Base-by-base conservation (phyloP, 2,113 vertebrate genomes). In the Strix aluco region DNA sequence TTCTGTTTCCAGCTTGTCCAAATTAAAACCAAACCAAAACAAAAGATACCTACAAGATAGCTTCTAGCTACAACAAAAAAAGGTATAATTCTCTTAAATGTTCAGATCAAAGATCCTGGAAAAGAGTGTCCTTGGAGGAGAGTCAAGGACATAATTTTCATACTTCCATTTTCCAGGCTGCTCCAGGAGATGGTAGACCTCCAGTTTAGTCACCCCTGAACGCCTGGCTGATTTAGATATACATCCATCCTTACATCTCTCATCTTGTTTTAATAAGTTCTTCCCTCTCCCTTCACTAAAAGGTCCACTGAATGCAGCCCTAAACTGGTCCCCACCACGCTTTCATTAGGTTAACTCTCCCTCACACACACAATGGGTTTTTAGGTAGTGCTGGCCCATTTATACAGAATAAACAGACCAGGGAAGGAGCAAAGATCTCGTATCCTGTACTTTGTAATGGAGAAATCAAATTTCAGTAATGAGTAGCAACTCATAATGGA, bases 81-180 rank as follows among this genome's bases (percentile, higher is more conserved):
- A 44, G 5, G 1, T 49, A 6, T 4, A 23, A 27, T 40, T 52
- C 19, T 69, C 30, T 47, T 18, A 52, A 81, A 61, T 26, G 1
- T 58, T 85, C 18, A 42, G 6, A 30, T 62, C 40, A 46, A 70
- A 92, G 27, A 25, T 42, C 15, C 9, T 52, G 19, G 32, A 34
- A 62, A 21, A 49, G 7, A 3, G 1, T 7, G 29, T 65, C 27
- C 20, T 30, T 59, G 20, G 11, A 32, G 8, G 2, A 81, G 3
- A n/a, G 20, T 14, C 0, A 0, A 90, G 5, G 13, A 27, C 13
- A 15, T 2, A 1, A 3, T 65, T 72, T 52, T 78, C 34, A 1
- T 54, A 27, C 8, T 10, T 93, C 30, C 4, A 0, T 75, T 80
- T 82, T 52, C 17, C 25, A 82, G 15, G 10, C 6, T 54, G 6